These are phyloP conservation scores for Monarcha castaneiventris DNA, from an alignment of 2,113 vertebrate genomes.

Conservation along the genomic window DNA sequence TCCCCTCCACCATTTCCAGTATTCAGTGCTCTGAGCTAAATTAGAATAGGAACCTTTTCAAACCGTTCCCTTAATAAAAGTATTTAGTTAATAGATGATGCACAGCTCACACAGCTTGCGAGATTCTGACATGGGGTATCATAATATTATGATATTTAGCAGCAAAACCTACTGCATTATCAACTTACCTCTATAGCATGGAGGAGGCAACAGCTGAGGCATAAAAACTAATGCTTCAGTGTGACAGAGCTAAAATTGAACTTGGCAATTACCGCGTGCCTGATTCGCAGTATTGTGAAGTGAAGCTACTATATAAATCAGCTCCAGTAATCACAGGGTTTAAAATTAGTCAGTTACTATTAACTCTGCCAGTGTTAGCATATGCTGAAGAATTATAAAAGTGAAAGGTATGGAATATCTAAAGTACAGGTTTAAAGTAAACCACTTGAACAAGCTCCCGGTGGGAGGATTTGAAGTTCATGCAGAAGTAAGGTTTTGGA, in stretches of 20 bases:
- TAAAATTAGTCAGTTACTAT: conserved; percentile 81
- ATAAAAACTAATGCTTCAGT: conserved; percentile 72
- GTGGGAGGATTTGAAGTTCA: conserved; percentile 53
- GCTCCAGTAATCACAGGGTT: conserved; percentile 80
- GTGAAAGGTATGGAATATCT: conserved; percentile 47
- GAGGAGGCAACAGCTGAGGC: conserved; percentile 71
- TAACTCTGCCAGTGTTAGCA: conserved; percentile 68
- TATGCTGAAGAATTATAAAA: conserved; percentile 36
- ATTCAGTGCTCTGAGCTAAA: conserved; percentile 16
- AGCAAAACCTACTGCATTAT: conserved; percentile 71
- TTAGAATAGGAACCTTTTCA: conserved; percentile 21
- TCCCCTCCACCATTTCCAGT: not conserved
- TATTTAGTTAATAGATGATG: conserved; percentile 66
- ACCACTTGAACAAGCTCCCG: conserved; percentile 50
- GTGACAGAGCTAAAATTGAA: conserved; percentile 82
- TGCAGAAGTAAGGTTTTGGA: not conserved
- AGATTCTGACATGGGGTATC: conserved; percentile 73
- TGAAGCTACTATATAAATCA: conserved; percentile 79
- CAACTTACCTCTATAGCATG: conserved; percentile 72
- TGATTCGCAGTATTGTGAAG: conserved; percentile 72
- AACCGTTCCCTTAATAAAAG: conserved; percentile 39
- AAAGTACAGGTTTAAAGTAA: conserved; percentile 49
- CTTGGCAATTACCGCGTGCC: conserved; percentile 75
- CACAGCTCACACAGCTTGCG: conserved; percentile 60
- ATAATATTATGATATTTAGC: conserved; percentile 80